phyloP scores from a whole-genome alignment of 2,113 vertebrate species.

The Mus spicilegus region DNA sequence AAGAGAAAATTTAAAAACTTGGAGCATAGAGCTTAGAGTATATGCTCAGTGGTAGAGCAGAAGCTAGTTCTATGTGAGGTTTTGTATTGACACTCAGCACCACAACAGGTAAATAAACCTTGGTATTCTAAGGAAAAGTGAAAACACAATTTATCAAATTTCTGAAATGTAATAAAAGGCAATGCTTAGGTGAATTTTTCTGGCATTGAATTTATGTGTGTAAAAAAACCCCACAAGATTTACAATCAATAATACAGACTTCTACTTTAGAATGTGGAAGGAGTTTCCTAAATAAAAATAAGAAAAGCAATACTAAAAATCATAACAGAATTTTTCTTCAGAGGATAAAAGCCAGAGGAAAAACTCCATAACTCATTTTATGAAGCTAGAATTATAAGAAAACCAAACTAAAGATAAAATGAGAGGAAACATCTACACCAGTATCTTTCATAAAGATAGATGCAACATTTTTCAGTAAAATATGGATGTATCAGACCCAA shows the following conservation, averaged over 20 bases:
- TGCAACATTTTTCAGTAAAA: not conserved
- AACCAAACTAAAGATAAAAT: not conserved
- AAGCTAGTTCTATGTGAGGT: not conserved
- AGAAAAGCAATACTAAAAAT: not conserved
- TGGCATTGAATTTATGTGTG: not conserved
- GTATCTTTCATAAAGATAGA: not conserved
- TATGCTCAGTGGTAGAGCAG: not conserved
- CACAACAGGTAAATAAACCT: not conserved
- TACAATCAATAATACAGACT: conserved; percentile 7
- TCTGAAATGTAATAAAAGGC: not conserved
- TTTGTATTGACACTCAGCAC: not conserved
- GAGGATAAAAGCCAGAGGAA: not conserved
- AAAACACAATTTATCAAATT: not conserved
- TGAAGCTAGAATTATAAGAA: not conserved
- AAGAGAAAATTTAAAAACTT: not conserved
- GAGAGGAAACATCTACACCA: not conserved
- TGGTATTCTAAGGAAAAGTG: not conserved
- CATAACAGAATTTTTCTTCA: not conserved
- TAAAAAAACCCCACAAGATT: not conserved
- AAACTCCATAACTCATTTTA: not conserved
- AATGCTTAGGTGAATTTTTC: not conserved
- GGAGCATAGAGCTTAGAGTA: not conserved
- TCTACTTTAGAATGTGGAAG: not conserved
- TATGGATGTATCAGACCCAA: not conserved
- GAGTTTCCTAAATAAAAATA: not conserved